phyloP scores from a whole-genome alignment of 2,888 invertebrate species.

The Malachius bipustulatus region DNA sequence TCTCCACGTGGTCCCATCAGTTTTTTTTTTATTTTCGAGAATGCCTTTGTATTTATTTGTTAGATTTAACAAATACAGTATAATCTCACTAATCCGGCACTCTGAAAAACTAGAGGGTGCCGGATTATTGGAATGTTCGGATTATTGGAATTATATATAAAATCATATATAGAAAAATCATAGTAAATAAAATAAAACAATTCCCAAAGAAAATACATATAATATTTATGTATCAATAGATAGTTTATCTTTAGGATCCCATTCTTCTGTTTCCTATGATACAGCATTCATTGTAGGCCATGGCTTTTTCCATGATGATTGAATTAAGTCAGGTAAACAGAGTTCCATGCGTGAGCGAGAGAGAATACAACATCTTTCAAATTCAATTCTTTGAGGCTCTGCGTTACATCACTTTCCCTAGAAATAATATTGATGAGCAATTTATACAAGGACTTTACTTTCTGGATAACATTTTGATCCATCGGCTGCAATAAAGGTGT shows the following conservation, averaged over 20 bases:
- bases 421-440: slow-evolving; percentile 16
- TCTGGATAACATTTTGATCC: slow-evolving; percentile 24
- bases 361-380: slow-evolving; percentile 22
- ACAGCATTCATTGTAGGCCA: slow-evolving; percentile 23
- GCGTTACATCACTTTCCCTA: slow-evolving; percentile 21
- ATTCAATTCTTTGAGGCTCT: slow-evolving; percentile 18
- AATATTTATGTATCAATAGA: too few species aligned
- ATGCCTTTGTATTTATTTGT: too few species aligned
- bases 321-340: slow-evolving; percentile 15
- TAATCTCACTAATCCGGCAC: too few species aligned
- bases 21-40: too few species aligned
- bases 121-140: too few species aligned
- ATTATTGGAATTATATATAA: too few species aligned
- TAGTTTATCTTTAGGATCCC: slow-evolving; percentile 11
- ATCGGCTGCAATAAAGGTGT: slow-evolving; percentile 21
- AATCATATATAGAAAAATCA: too few species aligned
- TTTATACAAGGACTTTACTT: slow-evolving; percentile 20
- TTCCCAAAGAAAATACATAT: too few species aligned
- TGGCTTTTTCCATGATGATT: slow-evolving; percentile 24
- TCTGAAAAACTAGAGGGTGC: too few species aligned
- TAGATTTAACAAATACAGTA: too few species aligned
- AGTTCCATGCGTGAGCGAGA: slow-evolving; percentile 23
- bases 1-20: too few species aligned
- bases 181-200: too few species aligned
- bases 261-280: slow-evolving; percentile 18